These are phyloP conservation scores for Busseola fusca DNA, from an alignment of 2,888 invertebrate genomes.

Conservation along the genomic window DNA sequence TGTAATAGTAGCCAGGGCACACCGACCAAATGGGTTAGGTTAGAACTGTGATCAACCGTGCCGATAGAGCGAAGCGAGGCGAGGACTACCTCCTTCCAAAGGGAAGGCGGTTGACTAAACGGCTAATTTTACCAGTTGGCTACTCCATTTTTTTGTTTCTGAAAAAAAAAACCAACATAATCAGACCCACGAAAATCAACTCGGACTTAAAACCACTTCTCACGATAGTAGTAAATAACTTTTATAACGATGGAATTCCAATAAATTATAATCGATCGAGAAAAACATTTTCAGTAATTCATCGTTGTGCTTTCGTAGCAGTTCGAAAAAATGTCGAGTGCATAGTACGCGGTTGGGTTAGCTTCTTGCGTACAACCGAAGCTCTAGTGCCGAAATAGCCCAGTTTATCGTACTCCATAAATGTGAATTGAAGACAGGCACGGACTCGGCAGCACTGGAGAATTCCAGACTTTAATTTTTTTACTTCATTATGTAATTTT, in stretches of 20 bases:
- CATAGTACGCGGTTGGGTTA: conserved; percentile 50
- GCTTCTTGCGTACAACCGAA: conserved; percentile 57
- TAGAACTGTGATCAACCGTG: no score
- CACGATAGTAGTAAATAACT: conserved; percentile 25
- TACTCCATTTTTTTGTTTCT: not conserved
- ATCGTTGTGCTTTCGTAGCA: conserved; percentile 12
- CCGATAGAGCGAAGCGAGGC: no score
- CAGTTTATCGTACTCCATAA: conserved; percentile 84
- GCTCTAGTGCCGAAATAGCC: conserved; percentile 77
- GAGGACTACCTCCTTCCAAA: no score
- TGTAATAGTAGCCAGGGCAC: no score
- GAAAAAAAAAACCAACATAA: not conserved
- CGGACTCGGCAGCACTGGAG: conserved; percentile 77
- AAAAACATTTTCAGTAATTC: conserved; percentile 6
- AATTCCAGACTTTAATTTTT: conserved; percentile 67
- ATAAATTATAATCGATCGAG: conserved; percentile 35
- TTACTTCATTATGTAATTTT: not conserved
- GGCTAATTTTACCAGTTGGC: no score
- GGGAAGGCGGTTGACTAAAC: no score
- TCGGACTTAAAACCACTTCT: conserved; percentile 3
- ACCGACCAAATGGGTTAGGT: no score
- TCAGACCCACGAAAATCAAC: conserved; percentile 1
- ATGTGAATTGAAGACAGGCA: conserved; percentile 75
- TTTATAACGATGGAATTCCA: conserved; percentile 24
- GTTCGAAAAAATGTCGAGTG: conserved; percentile 52